Base-by-base conservation (phyloP, 2,113 vertebrate genomes). In the Morone saxatilis region DNA sequence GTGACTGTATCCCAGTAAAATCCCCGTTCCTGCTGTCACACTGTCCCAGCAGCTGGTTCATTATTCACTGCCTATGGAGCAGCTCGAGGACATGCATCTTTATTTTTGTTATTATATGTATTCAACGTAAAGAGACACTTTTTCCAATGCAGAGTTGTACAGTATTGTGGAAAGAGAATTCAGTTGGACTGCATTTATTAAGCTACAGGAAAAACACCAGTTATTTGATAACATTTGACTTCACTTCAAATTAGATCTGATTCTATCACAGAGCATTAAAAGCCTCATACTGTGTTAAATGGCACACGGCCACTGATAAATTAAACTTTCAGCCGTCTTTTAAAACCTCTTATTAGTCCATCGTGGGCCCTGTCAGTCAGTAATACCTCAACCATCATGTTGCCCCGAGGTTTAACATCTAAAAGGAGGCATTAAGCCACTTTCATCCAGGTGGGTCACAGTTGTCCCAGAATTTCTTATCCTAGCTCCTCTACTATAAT, bases 401-500 rank as follows among this genome's bases (percentile, higher is more conserved):
- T 51, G 10, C 4, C 6, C 6, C 0, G 9, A 36, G 62, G 40
- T 87, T 88, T 78, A 60, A 75, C 80, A 63, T 71, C 70, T 73
- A 63, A 68, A 66, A 87, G 54, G 75, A 75, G 76, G 67, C 66
- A 47, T 75, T 74, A 88, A 76, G 71, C 53, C 75, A 12, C 72
- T 70, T 81, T 53, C 60, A 9, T 75, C 60, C 62, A 50, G 70
- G 75, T 71, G 76, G 76, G 76, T 76, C 80, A 78, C n/a, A 10
- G 54, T 86, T 57, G 31, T 68, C 70, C 57, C 73, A 50, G 63
- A 9, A n/a, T 84, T 83, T 84, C 67, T 81, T 48, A n/a, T 16
- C 19, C 67, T 2, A 20, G 75, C 80, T 89, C 57, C 66, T 87
- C 11, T 31, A 45, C 88, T 76, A 71, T 95, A 95, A 95, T 88